Percentiles rank a stretch among this genome's conserved stretches.
Evolutionary conservation across 2,113 vertebrate species (phyloP).

Genomic region (Podarcis raffonei): DNA sequence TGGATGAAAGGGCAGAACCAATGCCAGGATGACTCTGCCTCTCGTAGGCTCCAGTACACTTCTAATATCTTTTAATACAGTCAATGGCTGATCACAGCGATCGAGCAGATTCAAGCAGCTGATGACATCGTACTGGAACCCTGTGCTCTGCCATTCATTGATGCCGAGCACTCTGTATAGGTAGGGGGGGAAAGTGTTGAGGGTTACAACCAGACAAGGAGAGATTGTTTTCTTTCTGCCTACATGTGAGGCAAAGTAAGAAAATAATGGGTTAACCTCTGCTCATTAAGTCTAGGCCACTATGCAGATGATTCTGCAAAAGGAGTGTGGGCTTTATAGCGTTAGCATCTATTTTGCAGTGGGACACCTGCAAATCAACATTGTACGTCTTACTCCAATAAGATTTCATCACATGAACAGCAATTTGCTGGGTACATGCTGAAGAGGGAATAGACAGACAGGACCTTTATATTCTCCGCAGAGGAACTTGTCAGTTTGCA

Average conservation of each 20-base stretch:
- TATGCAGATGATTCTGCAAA: not conserved
- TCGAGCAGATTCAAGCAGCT: conserved; percentile 98
- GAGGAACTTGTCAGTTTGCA: too few relatives aligned
- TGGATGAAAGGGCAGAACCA: conserved; percentile 93
- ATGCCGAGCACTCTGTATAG: conserved; percentile 85
- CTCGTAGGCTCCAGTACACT: conserved; percentile 86
- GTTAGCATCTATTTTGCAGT: not conserved
- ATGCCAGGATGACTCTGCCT: conserved; percentile 89
- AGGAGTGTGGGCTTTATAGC: not conserved
- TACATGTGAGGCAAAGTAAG: not conserved
- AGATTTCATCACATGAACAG: too few relatives aligned
- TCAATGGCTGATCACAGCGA: conserved; percentile 91
- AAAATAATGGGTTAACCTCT: not conserved
- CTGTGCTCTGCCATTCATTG: conserved; percentile 91
- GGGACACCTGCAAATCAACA: not conserved
- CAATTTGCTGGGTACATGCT: too few relatives aligned
- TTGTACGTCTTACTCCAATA: too few relatives aligned
- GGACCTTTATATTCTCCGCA: too few relatives aligned
- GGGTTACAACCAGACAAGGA: not conserved
- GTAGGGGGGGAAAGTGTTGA: conserved; percentile 10
- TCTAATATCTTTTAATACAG: conserved; percentile 88
- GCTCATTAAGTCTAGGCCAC: not conserved
- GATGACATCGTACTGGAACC: conserved; percentile 93
- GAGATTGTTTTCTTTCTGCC: not conserved
- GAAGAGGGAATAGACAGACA: too few relatives aligned